Evolutionary conservation across 64 coral and sea anemone genomes (phyloP).

Genomic region (Exaiptasia diaphana): DNA sequence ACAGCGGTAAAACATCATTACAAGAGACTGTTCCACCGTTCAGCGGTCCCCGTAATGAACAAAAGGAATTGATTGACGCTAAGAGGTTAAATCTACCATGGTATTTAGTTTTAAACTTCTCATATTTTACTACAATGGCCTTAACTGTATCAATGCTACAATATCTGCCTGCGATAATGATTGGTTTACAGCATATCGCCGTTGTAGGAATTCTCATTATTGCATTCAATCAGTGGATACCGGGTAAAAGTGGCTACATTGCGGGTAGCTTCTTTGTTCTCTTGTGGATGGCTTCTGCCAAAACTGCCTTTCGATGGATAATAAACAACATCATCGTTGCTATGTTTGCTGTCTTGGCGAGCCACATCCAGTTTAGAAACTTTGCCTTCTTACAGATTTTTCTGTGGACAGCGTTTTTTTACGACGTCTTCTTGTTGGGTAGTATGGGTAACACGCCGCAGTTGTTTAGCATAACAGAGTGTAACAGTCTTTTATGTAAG

Average conservation of each 20-base stretch:
- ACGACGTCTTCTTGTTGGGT: constrained; percentile 81
- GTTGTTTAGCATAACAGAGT: constrained; percentile 79
- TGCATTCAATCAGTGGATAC: constrained; percentile 75
- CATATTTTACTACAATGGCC: constrained; percentile 72
- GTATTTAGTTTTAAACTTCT: constrained; percentile 67
- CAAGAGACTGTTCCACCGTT: neutral
- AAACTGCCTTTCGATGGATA: constrained; percentile 77
- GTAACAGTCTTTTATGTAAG: constrained; percentile 74
- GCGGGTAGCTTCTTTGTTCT: constrained; percentile 41
- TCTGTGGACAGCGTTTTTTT: constrained; percentile 88
- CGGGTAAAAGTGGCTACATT: constrained; percentile 44
- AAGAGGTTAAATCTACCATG: constrained; percentile 19
- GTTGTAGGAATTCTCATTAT: constrained; percentile 70
- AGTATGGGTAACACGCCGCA: constrained; percentile 67
- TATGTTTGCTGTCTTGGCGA: constrained; percentile 80
- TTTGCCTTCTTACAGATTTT: constrained; percentile 97
- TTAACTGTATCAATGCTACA: constrained; percentile 63
- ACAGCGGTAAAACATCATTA: too few relatives aligned
- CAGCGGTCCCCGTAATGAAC: neutral
- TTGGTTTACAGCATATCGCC: constrained; percentile 73
- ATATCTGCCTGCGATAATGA: constrained; percentile 60
- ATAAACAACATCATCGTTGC: constrained; percentile 86
- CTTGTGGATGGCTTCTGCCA: constrained; percentile 62
- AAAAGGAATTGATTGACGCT: neutral
- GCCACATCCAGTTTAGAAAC: constrained; percentile 89